Percentiles rank a stretch among this genome's conserved stretches.
Conservation (phyloP, 2,113 vertebrate genomes). For the Microcebus jonahi region DNA sequence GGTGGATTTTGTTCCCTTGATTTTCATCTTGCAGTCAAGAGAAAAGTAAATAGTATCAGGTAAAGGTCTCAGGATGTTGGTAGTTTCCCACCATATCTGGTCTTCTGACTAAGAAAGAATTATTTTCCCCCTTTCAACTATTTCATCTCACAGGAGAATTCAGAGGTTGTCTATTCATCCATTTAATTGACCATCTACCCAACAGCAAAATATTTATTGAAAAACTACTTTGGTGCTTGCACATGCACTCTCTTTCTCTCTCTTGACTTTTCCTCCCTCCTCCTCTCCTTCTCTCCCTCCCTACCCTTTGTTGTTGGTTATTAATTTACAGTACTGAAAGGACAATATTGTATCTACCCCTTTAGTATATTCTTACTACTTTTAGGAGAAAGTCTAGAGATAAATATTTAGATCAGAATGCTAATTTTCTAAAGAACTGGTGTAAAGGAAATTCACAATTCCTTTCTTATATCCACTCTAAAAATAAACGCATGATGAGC, state of each 20-base stretch:
- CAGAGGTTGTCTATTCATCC: not conserved
- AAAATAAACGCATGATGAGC: not conserved
- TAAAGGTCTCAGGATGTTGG: not conserved
- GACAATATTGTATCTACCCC: not conserved
- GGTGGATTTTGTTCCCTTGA: not conserved
- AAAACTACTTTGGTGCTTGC: not conserved
- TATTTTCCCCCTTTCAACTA: not conserved
- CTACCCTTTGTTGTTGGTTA: not conserved
- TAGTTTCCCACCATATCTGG: not conserved
- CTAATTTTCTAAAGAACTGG: conserved; percentile 12
- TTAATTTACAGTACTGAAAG: not conserved
- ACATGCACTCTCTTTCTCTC: not conserved
- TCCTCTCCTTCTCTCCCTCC: too few relatives aligned
- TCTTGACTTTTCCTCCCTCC: too few relatives aligned
- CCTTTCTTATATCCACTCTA: not conserved
- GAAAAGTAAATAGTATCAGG: not conserved
- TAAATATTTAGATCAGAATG: not conserved
- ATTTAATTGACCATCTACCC: not conserved
- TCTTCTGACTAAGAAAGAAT: not conserved
- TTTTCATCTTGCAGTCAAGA: not conserved
- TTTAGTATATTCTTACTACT: not conserved
- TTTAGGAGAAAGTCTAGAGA: not conserved
- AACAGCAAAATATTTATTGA: not conserved
- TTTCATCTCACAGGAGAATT: not conserved
- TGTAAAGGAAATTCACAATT: not conserved